Conservation (phyloP, 2,113 vertebrate genomes). For the Pitta sordida region DNA sequence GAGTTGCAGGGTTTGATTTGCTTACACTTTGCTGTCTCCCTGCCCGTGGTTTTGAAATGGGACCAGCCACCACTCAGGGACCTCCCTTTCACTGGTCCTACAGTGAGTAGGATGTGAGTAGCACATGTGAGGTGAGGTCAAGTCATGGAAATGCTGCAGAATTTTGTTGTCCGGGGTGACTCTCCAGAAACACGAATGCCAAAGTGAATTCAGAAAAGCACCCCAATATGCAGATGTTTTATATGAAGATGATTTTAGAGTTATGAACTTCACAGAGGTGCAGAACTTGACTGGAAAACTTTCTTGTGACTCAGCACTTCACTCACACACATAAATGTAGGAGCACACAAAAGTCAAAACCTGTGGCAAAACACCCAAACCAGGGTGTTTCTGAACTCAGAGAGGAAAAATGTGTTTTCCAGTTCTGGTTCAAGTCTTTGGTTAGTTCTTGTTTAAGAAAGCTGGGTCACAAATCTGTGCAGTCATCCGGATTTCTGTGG, state of each 20-base stretch:
- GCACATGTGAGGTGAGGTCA: not conserved
- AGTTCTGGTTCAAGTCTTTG: not conserved
- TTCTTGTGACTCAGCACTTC: constrained; percentile 52
- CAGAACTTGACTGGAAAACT: not conserved
- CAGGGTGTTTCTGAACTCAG: not conserved
- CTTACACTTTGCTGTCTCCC: not conserved
- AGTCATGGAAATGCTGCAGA: not conserved
- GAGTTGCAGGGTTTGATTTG: not conserved
- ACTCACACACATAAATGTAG: not conserved
- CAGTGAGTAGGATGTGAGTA: too few species aligned
- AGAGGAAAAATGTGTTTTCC: not conserved
- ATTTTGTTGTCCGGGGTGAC: not conserved
- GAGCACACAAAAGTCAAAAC: not conserved
- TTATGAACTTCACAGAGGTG: not conserved
- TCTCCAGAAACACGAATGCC: not conserved
- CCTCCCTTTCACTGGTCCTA: rapidly evolving
- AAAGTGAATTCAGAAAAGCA: not conserved
- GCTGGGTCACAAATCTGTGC: not conserved
- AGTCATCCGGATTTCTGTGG: not conserved
- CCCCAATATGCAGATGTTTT: not conserved
- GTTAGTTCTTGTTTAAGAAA: not conserved
- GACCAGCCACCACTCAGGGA: not conserved
- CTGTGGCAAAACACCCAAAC: not conserved
- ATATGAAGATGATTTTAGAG: not conserved
- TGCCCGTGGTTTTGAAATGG: not conserved